A percentile compares a stretch with the other conserved stretches of the same genome.
Conservation (phyloP, 2,797 vertebrate species). For the Hypotaenidia okinawae region DNA sequence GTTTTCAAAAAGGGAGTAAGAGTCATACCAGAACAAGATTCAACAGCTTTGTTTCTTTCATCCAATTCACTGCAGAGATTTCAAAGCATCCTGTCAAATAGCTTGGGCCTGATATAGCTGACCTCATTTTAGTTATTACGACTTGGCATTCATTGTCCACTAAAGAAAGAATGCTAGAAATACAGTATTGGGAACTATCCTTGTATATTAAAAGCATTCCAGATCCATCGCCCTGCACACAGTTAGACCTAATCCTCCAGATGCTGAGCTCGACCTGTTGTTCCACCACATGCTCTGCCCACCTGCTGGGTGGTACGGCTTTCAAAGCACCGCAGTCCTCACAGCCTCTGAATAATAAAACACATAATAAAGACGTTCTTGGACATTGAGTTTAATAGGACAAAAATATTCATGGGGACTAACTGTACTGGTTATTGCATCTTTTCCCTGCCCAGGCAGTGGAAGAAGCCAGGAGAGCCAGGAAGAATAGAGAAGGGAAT, state of each 20-base stretch:
- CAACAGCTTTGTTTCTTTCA: not conserved
- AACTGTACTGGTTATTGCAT: not conserved
- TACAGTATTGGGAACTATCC: not conserved
- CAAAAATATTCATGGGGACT: not conserved
- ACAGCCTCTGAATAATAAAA: not conserved
- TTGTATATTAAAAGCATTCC: constrained; percentile 25
- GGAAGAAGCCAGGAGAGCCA: not conserved
- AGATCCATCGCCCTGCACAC: not conserved
- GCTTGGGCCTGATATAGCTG: not conserved
- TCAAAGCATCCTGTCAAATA: constrained; percentile 14
- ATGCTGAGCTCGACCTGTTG: not conserved
- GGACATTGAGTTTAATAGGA: not conserved
- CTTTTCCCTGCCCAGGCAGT: not conserved
- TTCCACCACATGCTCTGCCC: not conserved
- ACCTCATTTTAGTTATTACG: constrained; percentile 24
- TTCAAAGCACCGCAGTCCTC: not conserved
- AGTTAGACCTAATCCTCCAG: not conserved
- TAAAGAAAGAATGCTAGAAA: constrained; percentile 34
- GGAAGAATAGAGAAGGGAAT: not conserved
- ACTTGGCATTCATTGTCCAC: constrained; percentile 15
- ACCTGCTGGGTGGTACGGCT: not conserved
- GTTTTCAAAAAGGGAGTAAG: not conserved
- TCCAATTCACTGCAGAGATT: constrained; percentile 21
- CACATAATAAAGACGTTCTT: not conserved
- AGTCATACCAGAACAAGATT: not conserved